Conservation (phyloP, 2,113 vertebrate genomes). For the Puffinus mauretanicus region DNA sequence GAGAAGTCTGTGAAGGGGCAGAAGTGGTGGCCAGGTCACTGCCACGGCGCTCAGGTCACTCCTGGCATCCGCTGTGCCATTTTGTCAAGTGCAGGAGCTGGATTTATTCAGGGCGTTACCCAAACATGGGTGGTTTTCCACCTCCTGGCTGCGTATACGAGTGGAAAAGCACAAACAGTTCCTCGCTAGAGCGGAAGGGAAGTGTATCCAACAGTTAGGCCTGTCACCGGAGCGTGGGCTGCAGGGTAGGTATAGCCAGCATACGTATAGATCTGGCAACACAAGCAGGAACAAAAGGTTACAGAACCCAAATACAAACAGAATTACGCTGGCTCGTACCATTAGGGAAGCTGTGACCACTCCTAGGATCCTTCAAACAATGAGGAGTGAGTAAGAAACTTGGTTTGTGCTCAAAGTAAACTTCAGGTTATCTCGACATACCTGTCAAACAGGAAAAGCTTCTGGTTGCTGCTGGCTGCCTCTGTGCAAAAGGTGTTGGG, state of each 20-base stretch:
- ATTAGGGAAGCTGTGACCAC: neutral
- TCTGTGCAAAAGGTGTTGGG: neutral
- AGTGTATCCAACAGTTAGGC: neutral
- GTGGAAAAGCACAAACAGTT: neutral
- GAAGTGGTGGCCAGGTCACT: neutral
- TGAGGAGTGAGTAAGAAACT: neutral
- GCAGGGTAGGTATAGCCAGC: neutral
- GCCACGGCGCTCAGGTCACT: neutral
- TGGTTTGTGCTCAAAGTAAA: neutral
- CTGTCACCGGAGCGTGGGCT: neutral
- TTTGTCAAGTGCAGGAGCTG: neutral
- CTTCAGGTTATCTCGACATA: neutral
- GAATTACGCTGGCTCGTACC: accelerated
- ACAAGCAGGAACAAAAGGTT: neutral
- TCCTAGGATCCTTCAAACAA: neutral
- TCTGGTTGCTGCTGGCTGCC: neutral
- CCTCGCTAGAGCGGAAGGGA: neutral
- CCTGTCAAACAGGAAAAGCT: neutral
- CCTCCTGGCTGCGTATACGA: neutral
- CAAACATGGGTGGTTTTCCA: neutral
- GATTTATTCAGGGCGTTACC: neutral
- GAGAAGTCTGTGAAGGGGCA: neutral
- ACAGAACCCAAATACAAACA: neutral
- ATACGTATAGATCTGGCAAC: neutral
- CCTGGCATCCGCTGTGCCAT: accelerated